Percentiles rank a stretch among this genome's conserved stretches.
Conservation (phyloP, 1,140 invertebrate genomes). For the Diprion similis region DNA sequence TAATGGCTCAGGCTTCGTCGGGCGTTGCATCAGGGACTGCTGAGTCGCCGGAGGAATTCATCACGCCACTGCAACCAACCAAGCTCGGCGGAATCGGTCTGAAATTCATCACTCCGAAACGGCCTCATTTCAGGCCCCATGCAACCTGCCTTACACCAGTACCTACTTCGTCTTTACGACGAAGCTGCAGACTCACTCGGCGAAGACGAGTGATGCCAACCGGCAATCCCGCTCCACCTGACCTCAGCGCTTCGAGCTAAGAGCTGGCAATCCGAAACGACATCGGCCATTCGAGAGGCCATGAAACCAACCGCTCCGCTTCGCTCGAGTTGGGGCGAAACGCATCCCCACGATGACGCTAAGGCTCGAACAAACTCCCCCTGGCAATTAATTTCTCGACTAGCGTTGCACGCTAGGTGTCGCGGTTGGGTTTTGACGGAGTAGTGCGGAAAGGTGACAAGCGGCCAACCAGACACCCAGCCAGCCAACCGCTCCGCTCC, state of each 20-base stretch:
- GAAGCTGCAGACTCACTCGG: neutral
- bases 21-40: too few relatives aligned
- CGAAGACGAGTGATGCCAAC: neutral
- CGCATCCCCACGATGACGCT: too few relatives aligned
- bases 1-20: too few relatives aligned
- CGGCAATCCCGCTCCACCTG: too few relatives aligned
- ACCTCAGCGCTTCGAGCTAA: too few relatives aligned
- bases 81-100: neutral
- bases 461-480: constrained; percentile 33
- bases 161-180: neutral
- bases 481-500: constrained; percentile 36
- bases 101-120: neutral
- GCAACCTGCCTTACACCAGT: neutral
- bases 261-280: neutral
- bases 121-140: neutral
- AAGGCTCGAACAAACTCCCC: too few relatives aligned
- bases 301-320: neutral
- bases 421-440: constrained; percentile 24
- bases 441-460: constrained; percentile 40
- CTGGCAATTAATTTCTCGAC: neutral
- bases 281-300: neutral
- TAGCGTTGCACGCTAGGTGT: constrained; percentile 12
- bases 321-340: neutral
- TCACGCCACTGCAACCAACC: neutral
- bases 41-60: too few relatives aligned